Conservation (phyloP, 2,888 invertebrate genomes). For the Hemicrepidius hirtus region DNA sequence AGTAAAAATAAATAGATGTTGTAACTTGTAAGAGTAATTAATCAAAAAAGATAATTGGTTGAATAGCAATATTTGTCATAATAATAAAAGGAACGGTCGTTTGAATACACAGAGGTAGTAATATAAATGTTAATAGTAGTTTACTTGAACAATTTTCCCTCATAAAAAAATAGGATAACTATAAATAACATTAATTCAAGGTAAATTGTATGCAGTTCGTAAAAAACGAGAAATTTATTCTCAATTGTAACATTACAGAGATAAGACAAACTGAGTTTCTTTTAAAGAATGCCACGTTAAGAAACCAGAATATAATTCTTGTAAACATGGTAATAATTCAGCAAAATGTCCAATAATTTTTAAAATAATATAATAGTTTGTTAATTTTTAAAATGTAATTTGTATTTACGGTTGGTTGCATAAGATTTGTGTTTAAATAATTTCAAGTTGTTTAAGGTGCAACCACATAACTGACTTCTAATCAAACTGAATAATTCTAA, state of each 20-base stretch:
- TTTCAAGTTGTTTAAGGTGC: no score
- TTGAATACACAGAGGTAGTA: background rate
- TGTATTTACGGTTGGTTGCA: no score
- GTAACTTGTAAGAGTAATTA: background rate
- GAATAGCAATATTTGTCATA: background rate
- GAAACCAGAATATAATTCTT: no score
- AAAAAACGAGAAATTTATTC: constrained; percentile 5
- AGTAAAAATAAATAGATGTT: background rate
- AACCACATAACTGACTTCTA: no score
- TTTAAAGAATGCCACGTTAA: no score
- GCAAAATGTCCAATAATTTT: no score
- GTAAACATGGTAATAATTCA: no score
- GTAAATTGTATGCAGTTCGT: constrained; percentile 1
- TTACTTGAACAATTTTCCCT: background rate
- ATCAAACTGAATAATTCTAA: no score
- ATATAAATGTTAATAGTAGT: background rate
- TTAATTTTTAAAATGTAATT: no score
- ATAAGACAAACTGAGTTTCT: no score
- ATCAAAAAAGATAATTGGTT: background rate
- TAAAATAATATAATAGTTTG: no score
- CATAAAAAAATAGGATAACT: background rate
- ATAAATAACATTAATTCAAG: constrained; percentile 22
- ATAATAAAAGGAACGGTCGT: background rate
- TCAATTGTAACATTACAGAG: background rate
- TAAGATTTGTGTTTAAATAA: no score